phyloP scores from a whole-genome alignment of 2,888 invertebrate species.

The Euplexia lucipara region DNA sequence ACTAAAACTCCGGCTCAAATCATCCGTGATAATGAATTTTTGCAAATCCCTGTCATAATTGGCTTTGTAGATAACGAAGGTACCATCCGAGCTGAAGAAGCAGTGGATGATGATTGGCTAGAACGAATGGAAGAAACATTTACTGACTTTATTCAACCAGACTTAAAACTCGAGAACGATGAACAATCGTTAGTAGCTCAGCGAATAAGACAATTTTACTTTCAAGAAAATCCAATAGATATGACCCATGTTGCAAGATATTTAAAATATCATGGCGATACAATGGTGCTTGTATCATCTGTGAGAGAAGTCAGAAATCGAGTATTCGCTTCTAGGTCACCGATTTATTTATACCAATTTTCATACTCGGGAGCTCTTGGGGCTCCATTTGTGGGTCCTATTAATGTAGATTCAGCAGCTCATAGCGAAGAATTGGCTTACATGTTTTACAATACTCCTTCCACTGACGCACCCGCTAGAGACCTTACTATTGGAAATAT shows the following conservation, averaged over 20 bases:
- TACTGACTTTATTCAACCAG: constrained; percentile 80
- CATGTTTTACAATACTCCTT: constrained; percentile 72
- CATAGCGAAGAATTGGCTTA: constrained; percentile 85
- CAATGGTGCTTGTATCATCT: constrained; percentile 82
- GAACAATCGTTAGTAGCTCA: constrained; percentile 68
- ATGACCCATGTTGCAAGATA: constrained; percentile 69
- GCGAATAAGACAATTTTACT: constrained; percentile 77
- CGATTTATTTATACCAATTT: constrained; percentile 75
- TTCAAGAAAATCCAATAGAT: constrained; percentile 69
- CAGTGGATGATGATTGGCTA: constrained; percentile 77
- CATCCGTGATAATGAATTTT: constrained; percentile 72
- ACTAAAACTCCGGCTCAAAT: constrained; percentile 78
- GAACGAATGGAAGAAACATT: constrained; percentile 80
- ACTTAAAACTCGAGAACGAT: constrained; percentile 76
- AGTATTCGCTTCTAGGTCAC: constrained; percentile 62
- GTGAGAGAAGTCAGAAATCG: constrained; percentile 80
- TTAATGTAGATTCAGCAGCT: constrained; percentile 74
- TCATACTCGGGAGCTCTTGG: constrained; percentile 63
- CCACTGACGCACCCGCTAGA: constrained; percentile 52
- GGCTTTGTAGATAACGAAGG: constrained; percentile 86
- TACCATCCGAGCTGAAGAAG: constrained; percentile 81
- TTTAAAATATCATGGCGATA: constrained; percentile 83
- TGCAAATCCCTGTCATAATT: constrained; percentile 79
- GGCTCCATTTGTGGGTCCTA: constrained; percentile 74
- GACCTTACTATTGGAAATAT: constrained; percentile 77